Conservation (phyloP, 2,888 invertebrate genomes). For the Drosophila hamatofila region DNA sequence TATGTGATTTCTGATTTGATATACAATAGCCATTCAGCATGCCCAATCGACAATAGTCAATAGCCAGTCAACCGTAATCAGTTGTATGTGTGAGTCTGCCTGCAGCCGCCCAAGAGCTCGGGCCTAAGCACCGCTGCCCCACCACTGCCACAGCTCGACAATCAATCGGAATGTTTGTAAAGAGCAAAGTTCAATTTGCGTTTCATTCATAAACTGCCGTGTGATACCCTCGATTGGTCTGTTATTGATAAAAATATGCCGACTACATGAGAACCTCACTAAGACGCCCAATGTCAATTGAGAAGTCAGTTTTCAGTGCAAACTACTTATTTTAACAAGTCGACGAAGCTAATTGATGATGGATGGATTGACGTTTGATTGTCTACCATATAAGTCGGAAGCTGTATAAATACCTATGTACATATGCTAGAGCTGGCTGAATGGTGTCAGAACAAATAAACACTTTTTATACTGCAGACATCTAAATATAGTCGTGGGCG, state of each 20-base stretch:
- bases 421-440: neutral
- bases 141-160: neutral
- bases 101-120: neutral
- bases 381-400: neutral
- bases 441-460: neutral
- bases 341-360: conserved; percentile 35
- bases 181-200: conserved; percentile 37
- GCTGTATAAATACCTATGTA: neutral
- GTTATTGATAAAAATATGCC: conserved; percentile 38
- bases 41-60: conserved; percentile 29
- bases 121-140: neutral
- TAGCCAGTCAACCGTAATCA: conserved; percentile 28
- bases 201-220: conserved; percentile 51
- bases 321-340: conserved; percentile 24
- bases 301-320: conserved; percentile 34
- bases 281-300: conserved; percentile 20
- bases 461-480: conserved; percentile 1
- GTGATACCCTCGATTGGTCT: conserved; percentile 14
- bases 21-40: conserved; percentile 18
- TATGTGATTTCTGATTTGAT: neutral
- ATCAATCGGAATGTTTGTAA: conserved; percentile 3
- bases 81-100: neutral
- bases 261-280: conserved; percentile 20
- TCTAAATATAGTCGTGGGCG: conserved; percentile 1
- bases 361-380: conserved; percentile 15